Conservation (phyloP, 2,113 vertebrate species). For the Aspidoscelis tigris region DNA sequence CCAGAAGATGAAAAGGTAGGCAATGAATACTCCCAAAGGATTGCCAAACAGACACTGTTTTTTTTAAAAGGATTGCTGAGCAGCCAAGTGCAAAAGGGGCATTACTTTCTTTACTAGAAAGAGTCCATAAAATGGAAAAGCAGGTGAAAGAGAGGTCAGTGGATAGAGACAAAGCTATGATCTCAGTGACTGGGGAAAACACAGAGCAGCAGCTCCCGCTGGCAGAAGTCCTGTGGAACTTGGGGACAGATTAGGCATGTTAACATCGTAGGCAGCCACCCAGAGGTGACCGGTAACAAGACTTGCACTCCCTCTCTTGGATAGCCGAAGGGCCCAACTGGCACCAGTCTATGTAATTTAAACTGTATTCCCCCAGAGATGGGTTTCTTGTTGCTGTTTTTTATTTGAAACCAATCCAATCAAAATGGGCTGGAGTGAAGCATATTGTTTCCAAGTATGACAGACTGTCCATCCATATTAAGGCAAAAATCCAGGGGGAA, state of each 20-base stretch:
- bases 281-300: not conserved
- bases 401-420: not conserved
- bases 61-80: not conserved
- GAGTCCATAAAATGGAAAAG: not conserved
- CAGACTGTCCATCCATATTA: not conserved
- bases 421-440: not conserved
- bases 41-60: not conserved
- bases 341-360: not conserved
- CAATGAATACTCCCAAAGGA: not conserved
- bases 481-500: not conserved
- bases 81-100: not conserved
- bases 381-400: not conserved
- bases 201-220: not conserved
- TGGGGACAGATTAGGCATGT: not conserved
- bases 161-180: not conserved
- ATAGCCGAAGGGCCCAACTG: not conserved
- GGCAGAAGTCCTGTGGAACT: not conserved
- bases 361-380: not conserved
- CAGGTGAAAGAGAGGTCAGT: not conserved
- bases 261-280: not conserved
- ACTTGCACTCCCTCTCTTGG: rapidly evolving
- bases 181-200: not conserved
- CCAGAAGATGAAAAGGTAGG: constrained; percentile 27
- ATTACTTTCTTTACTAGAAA: not conserved
- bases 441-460: not conserved